Percentiles rank a stretch among this genome's conserved stretches.
Evolutionary conservation across 1,140 invertebrate genomes (phyloP).

Genomic region (Drosophila prosaltans): DNA sequence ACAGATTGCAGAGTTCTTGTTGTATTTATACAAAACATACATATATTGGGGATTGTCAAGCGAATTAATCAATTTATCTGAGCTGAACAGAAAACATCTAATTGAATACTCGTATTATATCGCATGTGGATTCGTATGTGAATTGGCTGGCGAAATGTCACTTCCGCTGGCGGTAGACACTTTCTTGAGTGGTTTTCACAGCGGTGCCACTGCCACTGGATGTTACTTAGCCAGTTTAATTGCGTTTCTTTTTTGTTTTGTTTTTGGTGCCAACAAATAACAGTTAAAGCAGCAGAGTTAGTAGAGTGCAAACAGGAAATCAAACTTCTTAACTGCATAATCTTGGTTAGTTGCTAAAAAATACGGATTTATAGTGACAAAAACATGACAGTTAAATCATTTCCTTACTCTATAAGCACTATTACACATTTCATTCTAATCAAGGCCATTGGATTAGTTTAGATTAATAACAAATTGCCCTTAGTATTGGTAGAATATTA

Average conservation of each 20-base stretch:
- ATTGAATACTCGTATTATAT: conserved; percentile 55
- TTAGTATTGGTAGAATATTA: no score
- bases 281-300: conserved; percentile 1
- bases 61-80: conserved; percentile 76
- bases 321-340: conserved; percentile 22
- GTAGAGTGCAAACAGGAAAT: conserved; percentile 28
- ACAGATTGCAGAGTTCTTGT: conserved; percentile 70
- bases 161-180: conserved; percentile 62
- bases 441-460: neutral
- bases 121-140: conserved; percentile 25
- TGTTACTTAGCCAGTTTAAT: conserved; percentile 74
- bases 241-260: conserved; percentile 55
- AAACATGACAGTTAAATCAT: neutral
- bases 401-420: neutral
- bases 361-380: neutral
- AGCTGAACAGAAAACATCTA: conserved; percentile 57
- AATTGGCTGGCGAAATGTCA: conserved; percentile 39
- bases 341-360: conserved; percentile 6
- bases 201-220: conserved; percentile 51
- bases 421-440: neutral
- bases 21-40: conserved; percentile 66
- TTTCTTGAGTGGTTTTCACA: conserved; percentile 73
- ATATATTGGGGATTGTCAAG: conserved; percentile 19
- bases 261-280: neutral
- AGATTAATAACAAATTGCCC: neutral